phyloP scores from a whole-genome alignment of 2,113 vertebrate genomes.

The Dipodomys merriami region DNA sequence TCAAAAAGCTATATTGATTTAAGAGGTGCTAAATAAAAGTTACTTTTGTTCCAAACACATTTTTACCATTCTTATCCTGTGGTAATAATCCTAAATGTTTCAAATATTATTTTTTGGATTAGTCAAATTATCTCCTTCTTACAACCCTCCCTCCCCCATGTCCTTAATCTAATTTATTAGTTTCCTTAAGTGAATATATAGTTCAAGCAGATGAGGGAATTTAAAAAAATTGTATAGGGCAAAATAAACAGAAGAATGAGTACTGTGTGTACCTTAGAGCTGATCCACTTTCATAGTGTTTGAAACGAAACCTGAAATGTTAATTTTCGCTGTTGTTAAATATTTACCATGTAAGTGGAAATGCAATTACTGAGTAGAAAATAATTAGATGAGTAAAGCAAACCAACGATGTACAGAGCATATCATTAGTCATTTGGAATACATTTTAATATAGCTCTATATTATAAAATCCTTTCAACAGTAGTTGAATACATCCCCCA shows the following conservation, averaged over 20 bases:
- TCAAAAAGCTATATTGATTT: background rate
- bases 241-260: slow-evolving; percentile 59
- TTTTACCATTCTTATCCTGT: slow-evolving; percentile 43
- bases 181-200: slow-evolving; percentile 59
- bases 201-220: slow-evolving; percentile 33
- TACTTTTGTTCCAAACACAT: slow-evolving; percentile 9
- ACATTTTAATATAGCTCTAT: slow-evolving; percentile 38
- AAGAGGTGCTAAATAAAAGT: background rate
- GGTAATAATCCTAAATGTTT: slow-evolving; percentile 54
- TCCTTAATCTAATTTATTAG: slow-evolving; percentile 46
- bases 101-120: slow-evolving; percentile 67
- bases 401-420: background rate
- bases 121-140: slow-evolving; percentile 22
- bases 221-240: background rate
- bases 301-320: slow-evolving; percentile 68
- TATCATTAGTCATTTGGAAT: slow-evolving; percentile 46
- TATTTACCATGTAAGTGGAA: slow-evolving; percentile 72
- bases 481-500: background rate
- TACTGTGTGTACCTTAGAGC: slow-evolving; percentile 51
- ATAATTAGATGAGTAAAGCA: slow-evolving; percentile 63
- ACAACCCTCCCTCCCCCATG: slow-evolving; percentile 14
- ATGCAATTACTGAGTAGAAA: slow-evolving; percentile 74
- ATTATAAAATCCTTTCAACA: background rate
- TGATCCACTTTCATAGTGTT: slow-evolving; percentile 66
- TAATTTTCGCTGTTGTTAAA: slow-evolving; percentile 77